Percentiles rank a stretch among this genome's conserved stretches.
Evolutionary conservation across 2,888 invertebrate species (phyloP).

Genomic region (Drosophila anomelani): DNA sequence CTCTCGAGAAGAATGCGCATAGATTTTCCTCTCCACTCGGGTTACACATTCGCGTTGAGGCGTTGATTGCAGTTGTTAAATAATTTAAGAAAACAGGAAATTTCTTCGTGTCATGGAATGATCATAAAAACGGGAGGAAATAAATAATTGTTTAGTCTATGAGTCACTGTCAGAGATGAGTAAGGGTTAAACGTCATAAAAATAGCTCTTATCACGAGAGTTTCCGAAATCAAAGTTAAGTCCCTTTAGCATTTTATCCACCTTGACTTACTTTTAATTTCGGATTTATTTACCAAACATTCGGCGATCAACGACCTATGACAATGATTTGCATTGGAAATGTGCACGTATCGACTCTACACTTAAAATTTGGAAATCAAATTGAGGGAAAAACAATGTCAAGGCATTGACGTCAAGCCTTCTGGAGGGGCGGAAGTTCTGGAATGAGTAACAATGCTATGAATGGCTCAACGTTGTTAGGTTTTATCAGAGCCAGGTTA

Average conservation of each 20-base stretch:
- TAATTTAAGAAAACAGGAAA: constrained; percentile 33
- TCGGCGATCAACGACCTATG: constrained; percentile 50
- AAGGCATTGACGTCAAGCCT: constrained; percentile 48
- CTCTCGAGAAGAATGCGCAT: constrained; percentile 16
- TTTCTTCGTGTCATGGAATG: constrained; percentile 44
- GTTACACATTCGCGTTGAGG: constrained; percentile 21
- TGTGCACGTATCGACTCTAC: not conserved
- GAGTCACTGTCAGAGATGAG: constrained; percentile 17
- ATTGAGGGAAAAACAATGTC: constrained; percentile 14
- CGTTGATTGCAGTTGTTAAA: constrained; percentile 55
- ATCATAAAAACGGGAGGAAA: constrained; percentile 23
- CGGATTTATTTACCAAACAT: not conserved
- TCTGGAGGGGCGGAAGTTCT: constrained; percentile 18
- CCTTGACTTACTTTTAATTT: not conserved
- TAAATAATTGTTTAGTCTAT: constrained; percentile 14
- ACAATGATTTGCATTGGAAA: constrained; percentile 60
- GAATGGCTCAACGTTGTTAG: not conserved
- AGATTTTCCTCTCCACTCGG: constrained; percentile 32
- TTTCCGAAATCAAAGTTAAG: not conserved
- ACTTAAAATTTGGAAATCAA: constrained; percentile 19
- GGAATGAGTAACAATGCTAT: constrained; percentile 20
- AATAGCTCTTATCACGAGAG: not conserved
- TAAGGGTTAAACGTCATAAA: not conserved
- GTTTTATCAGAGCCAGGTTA: constrained; percentile 15
- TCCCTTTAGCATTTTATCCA: not conserved